Conservation (phyloP, 2,113 vertebrate genomes). For the Neotoma lepida region DNA sequence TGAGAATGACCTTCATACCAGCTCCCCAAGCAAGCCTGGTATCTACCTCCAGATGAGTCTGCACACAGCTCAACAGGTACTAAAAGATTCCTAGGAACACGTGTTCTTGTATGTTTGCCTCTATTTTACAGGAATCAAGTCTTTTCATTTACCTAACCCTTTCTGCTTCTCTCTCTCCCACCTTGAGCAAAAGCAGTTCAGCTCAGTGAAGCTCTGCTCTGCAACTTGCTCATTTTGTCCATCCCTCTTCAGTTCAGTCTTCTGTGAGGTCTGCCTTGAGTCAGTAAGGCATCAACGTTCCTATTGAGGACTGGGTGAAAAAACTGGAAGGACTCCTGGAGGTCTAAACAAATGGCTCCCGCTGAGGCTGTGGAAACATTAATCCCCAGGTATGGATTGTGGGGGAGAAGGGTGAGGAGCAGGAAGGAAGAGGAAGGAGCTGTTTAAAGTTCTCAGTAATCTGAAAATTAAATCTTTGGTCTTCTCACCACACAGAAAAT, state of each 20-base stretch:
- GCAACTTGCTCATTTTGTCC: background rate
- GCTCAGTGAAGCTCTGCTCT: background rate
- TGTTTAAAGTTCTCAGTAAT: conserved; percentile 26
- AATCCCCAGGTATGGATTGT: background rate
- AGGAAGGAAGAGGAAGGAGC: too few species aligned
- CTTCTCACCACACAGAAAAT: conserved; percentile 21
- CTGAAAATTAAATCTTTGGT: background rate
- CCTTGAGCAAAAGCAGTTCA: rapidly evolving
- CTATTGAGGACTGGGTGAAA: background rate
- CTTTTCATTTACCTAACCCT: background rate
- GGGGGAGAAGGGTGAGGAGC: background rate
- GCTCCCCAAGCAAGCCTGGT: background rate
- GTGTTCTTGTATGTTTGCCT: background rate
- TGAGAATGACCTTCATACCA: background rate
- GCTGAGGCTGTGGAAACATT: background rate
- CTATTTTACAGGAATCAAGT: background rate
- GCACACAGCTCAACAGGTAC: background rate
- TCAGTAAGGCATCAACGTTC: background rate
- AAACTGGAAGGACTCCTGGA: background rate
- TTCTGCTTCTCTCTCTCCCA: background rate
- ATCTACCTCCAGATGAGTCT: background rate
- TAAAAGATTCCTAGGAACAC: background rate
- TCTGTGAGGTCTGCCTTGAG: background rate
- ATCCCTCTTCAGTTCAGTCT: background rate
- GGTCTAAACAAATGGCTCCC: background rate